Evolutionary conservation across 2,113 vertebrate species (phyloP).

Genomic region (Pituophis catenifer): DNA sequence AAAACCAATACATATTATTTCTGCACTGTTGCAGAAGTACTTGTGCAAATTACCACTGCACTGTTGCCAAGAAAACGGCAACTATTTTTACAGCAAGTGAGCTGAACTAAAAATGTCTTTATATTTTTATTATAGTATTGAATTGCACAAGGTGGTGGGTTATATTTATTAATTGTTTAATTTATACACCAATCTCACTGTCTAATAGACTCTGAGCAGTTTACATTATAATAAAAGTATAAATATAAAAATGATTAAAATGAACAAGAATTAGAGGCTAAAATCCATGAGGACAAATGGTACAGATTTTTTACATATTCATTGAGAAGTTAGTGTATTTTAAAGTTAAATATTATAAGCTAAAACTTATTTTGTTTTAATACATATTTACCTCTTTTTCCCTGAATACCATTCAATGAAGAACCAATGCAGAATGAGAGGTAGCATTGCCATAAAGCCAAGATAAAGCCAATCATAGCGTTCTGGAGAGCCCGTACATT

Average conservation of each 20-base stretch:
- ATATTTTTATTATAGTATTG: not conserved
- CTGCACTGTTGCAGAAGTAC: not conserved
- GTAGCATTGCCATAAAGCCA: constrained; percentile 97
- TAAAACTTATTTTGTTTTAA: not conserved
- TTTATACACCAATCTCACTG: not conserved
- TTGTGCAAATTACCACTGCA: not conserved
- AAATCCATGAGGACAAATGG: not conserved
- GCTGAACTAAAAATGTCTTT: not conserved
- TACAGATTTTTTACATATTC: not conserved
- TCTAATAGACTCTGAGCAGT: not conserved
- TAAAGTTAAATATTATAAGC: not conserved
- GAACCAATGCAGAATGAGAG: constrained; percentile 95
- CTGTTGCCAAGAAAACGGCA: not conserved
- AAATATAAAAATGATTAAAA: not conserved
- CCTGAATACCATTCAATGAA: constrained; percentile 99
- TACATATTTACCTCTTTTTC: constrained; percentile 85
- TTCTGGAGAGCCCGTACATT: constrained; percentile 81
- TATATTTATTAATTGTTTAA: not conserved
- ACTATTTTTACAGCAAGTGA: not conserved
- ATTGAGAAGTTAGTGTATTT: not conserved
- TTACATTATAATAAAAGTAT: not conserved
- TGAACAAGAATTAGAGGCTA: not conserved
- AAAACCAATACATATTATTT: not conserved
- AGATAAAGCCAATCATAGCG: constrained; percentile 97
- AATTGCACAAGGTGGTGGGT: not conserved